Conservation (phyloP, 2,797 vertebrate genomes). For the Mionectes olivaceus region DNA sequence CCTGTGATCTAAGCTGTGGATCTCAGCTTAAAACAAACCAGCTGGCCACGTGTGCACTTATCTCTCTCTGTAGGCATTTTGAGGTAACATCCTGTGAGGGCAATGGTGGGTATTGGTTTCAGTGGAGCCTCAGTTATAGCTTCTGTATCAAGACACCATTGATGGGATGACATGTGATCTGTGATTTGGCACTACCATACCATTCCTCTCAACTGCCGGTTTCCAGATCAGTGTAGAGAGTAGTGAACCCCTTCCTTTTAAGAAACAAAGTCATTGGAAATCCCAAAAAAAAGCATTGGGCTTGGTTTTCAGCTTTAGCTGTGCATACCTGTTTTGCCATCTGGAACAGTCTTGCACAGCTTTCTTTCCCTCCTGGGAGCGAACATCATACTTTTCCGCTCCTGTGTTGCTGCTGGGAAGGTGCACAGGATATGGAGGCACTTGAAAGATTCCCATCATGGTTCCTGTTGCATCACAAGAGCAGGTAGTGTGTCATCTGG, state of each 20-base stretch:
- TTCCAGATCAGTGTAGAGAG: not conserved
- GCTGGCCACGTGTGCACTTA: not conserved
- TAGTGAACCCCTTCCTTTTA: not conserved
- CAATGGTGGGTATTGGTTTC: not conserved
- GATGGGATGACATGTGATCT: not conserved
- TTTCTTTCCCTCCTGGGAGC: not conserved
- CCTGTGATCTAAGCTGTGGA: not conserved
- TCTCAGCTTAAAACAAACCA: not conserved
- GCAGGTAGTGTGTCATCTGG: not conserved
- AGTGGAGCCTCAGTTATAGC: not conserved
- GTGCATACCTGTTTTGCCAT: not conserved
- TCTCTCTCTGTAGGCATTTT: not conserved
- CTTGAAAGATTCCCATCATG: not conserved
- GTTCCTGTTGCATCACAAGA: not conserved
- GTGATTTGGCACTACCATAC: not conserved
- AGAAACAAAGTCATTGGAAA: not conserved
- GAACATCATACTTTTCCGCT: not conserved
- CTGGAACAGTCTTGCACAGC: not conserved
- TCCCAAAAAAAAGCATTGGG: not conserved
- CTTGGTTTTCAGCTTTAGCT: not conserved
- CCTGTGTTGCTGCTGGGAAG: not conserved
- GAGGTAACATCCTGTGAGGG: not conserved
- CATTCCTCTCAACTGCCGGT: not conserved
- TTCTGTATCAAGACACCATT: not conserved
- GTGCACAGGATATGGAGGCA: not conserved